Percentiles rank a stretch among this genome's conserved stretches.
phyloP scores from a whole-genome alignment of 35 echinoderm and acorn worm species.

The Lytechinus pictus region DNA sequence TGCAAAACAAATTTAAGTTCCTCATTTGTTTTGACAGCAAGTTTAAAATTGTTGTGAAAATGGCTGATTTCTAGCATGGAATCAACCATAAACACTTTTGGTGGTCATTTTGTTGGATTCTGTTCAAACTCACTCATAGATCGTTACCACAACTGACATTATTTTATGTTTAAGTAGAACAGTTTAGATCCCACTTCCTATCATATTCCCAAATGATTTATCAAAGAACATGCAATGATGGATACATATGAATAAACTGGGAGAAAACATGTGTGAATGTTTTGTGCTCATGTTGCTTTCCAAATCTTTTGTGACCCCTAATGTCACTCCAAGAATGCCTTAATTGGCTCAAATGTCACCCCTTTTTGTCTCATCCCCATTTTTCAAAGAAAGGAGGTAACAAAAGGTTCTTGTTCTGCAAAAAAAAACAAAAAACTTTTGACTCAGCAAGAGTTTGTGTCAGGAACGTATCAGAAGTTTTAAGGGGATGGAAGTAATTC shows the following conservation, averaged over 20 bases:
- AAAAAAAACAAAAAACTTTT: background rate
- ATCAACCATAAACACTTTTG: too few species aligned
- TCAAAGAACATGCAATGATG: background rate
- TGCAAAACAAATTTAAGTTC: too few species aligned
- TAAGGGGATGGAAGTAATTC: too few species aligned
- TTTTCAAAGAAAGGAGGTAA: background rate
- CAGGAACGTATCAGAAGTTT: too few species aligned
- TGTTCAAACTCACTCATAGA: too few species aligned
- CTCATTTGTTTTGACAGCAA: too few species aligned
- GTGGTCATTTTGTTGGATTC: too few species aligned
- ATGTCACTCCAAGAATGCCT: background rate
- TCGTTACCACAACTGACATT: too few species aligned
- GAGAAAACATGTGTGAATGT: background rate
- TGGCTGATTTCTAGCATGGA: too few species aligned
- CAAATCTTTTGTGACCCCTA: background rate
- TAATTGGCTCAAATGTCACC: slow-evolving; percentile 4
- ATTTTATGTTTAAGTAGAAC: background rate
- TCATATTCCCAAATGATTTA: background rate
- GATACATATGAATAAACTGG: background rate
- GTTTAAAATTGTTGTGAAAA: too few species aligned
- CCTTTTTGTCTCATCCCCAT: background rate
- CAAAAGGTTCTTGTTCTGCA: background rate
- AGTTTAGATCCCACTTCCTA: background rate
- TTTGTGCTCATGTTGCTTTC: background rate
- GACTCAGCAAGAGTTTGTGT: background rate